Conservation (phyloP, 1,140 invertebrate genomes). For the Drosophila pectinifera region DNA sequence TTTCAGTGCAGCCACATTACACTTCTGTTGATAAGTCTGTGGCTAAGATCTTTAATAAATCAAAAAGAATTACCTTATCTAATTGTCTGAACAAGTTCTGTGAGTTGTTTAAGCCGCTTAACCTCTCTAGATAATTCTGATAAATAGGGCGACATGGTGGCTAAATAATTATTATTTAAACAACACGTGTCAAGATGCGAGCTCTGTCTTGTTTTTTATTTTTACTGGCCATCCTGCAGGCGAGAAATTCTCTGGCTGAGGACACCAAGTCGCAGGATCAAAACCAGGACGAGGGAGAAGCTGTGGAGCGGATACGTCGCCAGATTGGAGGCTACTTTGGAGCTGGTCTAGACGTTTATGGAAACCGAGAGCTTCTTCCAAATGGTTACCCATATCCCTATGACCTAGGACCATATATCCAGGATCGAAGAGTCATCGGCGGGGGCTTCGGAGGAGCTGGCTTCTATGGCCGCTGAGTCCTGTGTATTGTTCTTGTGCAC, state of each 20-base stretch:
- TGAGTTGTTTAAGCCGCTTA: constrained; percentile 4
- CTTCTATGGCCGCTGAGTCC: constrained; percentile 16
- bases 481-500: neutral
- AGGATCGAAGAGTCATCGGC: constrained; percentile 7
- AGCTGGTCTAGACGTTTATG: constrained; percentile 16
- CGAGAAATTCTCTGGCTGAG: constrained; percentile 3
- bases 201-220: constrained; percentile 14
- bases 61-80: neutral
- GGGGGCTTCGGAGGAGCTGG: neutral
- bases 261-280: neutral
- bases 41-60: constrained; percentile 24
- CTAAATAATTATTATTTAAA: neutral
- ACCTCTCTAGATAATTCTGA: constrained; percentile 5
- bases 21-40: neutral
- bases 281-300: neutral
- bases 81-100: constrained; percentile 20
- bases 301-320: constrained; percentile 36
- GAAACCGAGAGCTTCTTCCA: neutral
- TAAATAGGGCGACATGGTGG: constrained; percentile 22
- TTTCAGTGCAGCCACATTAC: neutral
- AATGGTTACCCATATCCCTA: neutral
- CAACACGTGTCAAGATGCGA: constrained; percentile 27
- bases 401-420: constrained; percentile 1
- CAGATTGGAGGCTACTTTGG: constrained; percentile 33
- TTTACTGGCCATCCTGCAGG: constrained; percentile 15